Evolutionary conservation across 2,113 vertebrate genomes (phyloP).

Genomic region (Uropsilus gracilis): DNA sequence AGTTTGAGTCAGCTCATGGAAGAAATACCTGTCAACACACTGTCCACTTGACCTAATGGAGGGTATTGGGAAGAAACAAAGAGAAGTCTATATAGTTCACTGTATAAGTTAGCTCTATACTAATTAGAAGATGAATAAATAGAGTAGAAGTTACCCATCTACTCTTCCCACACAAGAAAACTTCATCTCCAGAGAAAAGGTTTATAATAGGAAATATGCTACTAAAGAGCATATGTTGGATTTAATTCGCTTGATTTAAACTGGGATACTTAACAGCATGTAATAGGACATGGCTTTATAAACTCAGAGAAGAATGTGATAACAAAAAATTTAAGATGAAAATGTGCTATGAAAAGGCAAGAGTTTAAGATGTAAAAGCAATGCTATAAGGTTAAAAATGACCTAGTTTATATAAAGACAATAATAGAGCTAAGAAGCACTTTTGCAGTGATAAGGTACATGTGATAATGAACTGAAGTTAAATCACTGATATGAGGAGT

Average conservation of each 20-base stretch:
- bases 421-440: background rate
- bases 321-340: background rate
- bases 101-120: background rate
- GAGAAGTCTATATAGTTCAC: background rate
- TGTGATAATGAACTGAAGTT: background rate
- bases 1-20: background rate
- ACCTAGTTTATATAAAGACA: background rate
- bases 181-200: background rate
- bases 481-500: background rate
- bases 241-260: background rate
- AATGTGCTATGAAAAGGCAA: background rate
- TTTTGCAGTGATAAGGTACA: background rate
- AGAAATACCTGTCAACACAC: too few species aligned
- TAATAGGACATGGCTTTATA: background rate
- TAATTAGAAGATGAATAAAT: background rate
- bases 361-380: background rate
- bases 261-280: too few species aligned
- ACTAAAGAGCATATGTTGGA: background rate
- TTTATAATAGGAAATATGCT: background rate
- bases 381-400: background rate
- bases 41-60: background rate
- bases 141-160: background rate
- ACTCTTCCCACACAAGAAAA: background rate
- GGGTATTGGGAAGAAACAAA: background rate
- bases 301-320: background rate